phyloP scores from a whole-genome alignment of 2,113 vertebrate species.

The Osmerus mordax region DNA sequence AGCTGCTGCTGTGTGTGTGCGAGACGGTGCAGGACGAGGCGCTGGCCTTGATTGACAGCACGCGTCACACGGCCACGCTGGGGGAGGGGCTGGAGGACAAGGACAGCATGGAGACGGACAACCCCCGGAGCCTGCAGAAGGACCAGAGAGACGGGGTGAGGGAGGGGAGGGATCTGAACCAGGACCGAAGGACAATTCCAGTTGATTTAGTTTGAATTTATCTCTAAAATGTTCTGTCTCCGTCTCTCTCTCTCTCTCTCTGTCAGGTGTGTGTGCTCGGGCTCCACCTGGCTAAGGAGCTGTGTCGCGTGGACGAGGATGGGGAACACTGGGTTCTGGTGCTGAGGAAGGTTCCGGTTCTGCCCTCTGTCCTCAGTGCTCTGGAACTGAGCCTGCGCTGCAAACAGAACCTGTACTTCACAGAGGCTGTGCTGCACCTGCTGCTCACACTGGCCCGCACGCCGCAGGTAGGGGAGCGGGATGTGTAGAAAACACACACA shows the following conservation, averaged over 20 bases:
- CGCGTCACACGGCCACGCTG: conserved; percentile 74
- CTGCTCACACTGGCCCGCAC: conserved; percentile 91
- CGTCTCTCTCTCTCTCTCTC: neutral
- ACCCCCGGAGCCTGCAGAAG: conserved; percentile 78
- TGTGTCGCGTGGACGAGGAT: conserved; percentile 88
- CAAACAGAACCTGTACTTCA: conserved; percentile 95
- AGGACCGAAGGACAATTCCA: neutral
- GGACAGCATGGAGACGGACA: conserved; percentile 96
- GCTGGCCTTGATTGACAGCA: conserved; percentile 83
- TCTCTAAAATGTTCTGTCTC: neutral
- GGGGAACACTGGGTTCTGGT: conserved; percentile 89
- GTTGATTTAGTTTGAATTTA: neutral
- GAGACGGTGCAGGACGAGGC: conserved; percentile 91
- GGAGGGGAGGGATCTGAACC: neutral
- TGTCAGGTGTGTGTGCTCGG: conserved; percentile 91
- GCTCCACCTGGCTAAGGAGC: conserved; percentile 91
- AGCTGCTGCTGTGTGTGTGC: conserved; percentile 88
- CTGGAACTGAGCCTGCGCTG: conserved; percentile 89
- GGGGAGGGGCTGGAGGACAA: conserved; percentile 77
- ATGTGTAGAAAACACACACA: conserved; percentile 13
- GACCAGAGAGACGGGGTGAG: conserved; percentile 93
- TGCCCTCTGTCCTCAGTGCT: conserved; percentile 84
- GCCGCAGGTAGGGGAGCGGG: conserved; percentile 76
- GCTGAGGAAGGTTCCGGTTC: conserved; percentile 84
- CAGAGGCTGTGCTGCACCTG: conserved; percentile 88